A percentile compares a stretch with the other conserved stretches of the same genome.
Evolutionary conservation across 2,113 vertebrate genomes (phyloP).

Genomic region (Melanerpes aurifrons): DNA sequence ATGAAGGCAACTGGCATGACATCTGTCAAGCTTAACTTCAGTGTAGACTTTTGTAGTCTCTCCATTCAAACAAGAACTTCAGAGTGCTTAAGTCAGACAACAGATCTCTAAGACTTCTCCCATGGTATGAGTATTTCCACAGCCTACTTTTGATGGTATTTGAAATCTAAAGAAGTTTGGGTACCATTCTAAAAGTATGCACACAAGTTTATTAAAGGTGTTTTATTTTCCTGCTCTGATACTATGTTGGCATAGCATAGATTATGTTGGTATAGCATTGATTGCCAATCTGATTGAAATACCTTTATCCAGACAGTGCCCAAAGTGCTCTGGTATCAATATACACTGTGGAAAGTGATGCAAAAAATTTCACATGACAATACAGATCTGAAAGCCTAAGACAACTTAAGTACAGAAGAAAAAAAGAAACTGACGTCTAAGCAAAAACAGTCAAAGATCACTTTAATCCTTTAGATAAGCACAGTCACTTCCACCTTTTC

Average conservation of each 20-base stretch:
- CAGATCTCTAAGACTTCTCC: background rate
- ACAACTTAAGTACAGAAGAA: background rate
- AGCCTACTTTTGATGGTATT: background rate
- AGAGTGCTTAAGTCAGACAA: background rate
- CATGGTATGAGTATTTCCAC: background rate
- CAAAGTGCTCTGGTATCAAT: background rate
- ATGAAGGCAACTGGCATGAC: background rate
- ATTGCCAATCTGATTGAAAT: background rate
- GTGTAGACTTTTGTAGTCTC: background rate
- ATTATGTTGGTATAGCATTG: background rate
- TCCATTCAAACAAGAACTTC: background rate
- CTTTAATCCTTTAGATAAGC: slow-evolving; percentile 31
- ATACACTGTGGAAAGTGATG: rapidly evolving
- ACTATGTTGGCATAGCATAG: background rate
- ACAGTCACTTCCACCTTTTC: slow-evolving; percentile 50
- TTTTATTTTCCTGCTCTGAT: background rate
- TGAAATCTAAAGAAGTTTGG: background rate
- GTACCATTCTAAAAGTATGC: background rate
- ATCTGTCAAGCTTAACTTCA: background rate
- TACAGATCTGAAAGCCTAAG: background rate
- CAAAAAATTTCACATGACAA: background rate
- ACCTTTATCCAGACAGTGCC: background rate
- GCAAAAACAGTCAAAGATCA: slow-evolving; percentile 8
- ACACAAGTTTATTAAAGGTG: background rate
- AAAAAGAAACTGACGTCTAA: background rate